Conservation (phyloP, 2,113 vertebrate species). For the Scortum barcoo region DNA sequence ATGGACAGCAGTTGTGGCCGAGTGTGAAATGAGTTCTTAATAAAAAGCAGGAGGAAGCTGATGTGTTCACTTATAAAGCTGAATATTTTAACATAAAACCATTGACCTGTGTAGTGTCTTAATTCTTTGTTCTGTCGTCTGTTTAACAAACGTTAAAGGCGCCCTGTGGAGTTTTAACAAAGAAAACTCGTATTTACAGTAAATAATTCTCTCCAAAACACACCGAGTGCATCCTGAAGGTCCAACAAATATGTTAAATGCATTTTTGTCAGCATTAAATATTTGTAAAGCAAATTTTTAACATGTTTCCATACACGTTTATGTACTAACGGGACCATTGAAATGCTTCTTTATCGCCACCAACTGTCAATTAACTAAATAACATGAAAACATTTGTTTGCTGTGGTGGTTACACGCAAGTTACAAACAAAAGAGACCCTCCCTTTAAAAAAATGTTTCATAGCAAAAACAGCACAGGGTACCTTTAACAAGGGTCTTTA, state of each 20-base stretch:
- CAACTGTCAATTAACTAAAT: too few species aligned
- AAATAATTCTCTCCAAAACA: not conserved
- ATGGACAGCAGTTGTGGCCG: not conserved
- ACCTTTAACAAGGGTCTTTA: not conserved
- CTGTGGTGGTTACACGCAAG: not conserved
- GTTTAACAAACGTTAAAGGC: conserved; percentile 1
- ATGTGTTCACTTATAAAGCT: conserved; percentile 36
- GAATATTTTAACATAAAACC: conserved; percentile 40
- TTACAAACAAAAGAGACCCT: not conserved
- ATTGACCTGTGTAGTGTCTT: conserved; percentile 7
- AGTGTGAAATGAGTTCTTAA: conserved; percentile 18
- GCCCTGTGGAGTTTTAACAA: not conserved
- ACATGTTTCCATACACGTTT: not conserved
- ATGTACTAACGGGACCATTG: not conserved
- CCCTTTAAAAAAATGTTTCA: not conserved
- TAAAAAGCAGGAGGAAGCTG: conserved; percentile 4
- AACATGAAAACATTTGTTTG: not conserved
- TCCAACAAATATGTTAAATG: not conserved
- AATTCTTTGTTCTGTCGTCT: not conserved
- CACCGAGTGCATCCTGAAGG: not conserved
- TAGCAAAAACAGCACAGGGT: not conserved
- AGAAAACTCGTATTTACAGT: not conserved
- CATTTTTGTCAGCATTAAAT: not conserved
- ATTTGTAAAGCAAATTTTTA: not conserved
- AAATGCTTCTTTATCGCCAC: too few species aligned